A percentile compares a stretch with the other conserved stretches of the same genome.
Conservation (phyloP, 2,797 vertebrate species). For the Kryptopterus vitreolus region DNA sequence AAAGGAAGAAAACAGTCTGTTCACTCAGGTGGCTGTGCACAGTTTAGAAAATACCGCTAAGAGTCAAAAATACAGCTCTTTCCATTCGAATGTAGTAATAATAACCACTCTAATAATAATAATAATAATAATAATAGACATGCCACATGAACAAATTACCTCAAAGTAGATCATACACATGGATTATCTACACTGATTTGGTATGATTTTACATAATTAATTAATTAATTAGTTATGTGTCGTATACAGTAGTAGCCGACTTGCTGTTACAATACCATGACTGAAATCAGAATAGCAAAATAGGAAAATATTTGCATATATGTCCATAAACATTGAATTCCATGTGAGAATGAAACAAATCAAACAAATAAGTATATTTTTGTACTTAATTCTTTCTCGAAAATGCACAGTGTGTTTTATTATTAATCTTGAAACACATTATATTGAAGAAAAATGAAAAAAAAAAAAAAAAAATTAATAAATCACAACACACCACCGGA, state of each 20-base stretch:
- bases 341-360: conserved; percentile 18
- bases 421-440: neutral
- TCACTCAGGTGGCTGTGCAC: conserved; percentile 38
- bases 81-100: conserved; percentile 42
- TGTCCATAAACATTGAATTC: conserved; percentile 1
- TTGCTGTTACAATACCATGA: conserved; percentile 17
- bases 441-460: neutral
- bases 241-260: conserved; percentile 10
- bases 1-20: conserved; percentile 48
- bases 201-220: conserved; percentile 25
- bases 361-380: neutral
- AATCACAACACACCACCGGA: conserved; percentile 42
- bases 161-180: conserved; percentile 24
- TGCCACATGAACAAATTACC: conserved; percentile 40
- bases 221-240: conserved; percentile 19
- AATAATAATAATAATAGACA: conserved; percentile 47
- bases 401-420: conserved; percentile 8
- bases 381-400: neutral
- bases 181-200: conserved; percentile 35
- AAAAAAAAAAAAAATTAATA: conserved; percentile 24
- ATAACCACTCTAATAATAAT: conserved; percentile 38
- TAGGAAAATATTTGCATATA: conserved; percentile 20
- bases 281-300: neutral
- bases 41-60: conserved; percentile 51
- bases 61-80: conserved; percentile 48